Evolutionary conservation across 2,888 invertebrate species (phyloP), one percentile per base, ranked within the genome.

Genomic region (Uropetala carovei): DNA sequence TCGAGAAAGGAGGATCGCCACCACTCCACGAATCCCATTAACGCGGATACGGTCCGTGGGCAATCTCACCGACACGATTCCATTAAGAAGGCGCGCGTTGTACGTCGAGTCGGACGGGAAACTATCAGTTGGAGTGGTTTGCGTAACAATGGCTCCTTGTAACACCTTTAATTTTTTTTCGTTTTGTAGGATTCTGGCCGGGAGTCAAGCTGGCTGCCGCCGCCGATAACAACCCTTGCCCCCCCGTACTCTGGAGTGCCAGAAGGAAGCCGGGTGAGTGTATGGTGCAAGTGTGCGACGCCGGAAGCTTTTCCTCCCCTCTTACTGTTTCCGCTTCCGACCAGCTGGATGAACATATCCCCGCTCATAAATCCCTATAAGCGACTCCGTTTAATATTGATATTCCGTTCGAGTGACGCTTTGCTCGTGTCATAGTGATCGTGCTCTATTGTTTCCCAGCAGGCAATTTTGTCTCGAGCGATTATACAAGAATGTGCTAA

Each of bases 171-270:
- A 92, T 92, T 92, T 92, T 92, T 92, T 92, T 93, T 93, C 94
- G 93, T 93, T 92, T 95, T 95, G 92, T 94, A 96, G 96, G 95
- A 94, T 95, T 95, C 94, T 95, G 95, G 94, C 95, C 95, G 95
- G 96, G 96, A 96, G 95, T 96, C 97, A 97, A 96, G 95, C 97
- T 97, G 97, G 95, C 95, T 94, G 94, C 94, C 94, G 94, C 95
- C 94, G 94, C 94, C 93, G 94, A 94, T 95, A 94, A 94, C 94
- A 91, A 27, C 68, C 97, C 97, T 75, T 93, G 93, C 95, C 98
- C 97, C 95, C 97, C 97, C 95, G 98, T 98, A 95, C 96, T 97
- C 96, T 98, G 98, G 98, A 97, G 97, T 94, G 96, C 97, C 95
- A 97, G 98, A 95, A 96, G 97, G 95, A 97, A 97, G 96, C 97